These are phyloP conservation scores for Acipenser oxyrinchus DNA, from an alignment of 2,797 vertebrate genomes.

Conservation along the genomic window DNA sequence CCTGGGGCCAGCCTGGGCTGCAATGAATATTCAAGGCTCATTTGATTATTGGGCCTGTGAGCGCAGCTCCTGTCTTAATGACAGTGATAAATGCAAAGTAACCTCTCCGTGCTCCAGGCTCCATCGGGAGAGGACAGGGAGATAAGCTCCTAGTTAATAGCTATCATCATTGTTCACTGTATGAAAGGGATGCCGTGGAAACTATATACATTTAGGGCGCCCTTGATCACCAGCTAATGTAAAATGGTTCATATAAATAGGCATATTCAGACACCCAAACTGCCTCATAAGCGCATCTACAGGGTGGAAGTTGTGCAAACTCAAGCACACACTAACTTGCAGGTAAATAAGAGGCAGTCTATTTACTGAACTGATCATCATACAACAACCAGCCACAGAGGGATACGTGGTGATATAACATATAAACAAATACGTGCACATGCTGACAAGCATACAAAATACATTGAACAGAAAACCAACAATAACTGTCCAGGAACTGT, in stretches of 20 bases:
- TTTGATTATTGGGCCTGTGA: conserved; percentile 42
- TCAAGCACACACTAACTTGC: too few species aligned
- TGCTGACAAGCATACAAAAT: too few species aligned
- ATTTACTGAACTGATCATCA: too few species aligned
- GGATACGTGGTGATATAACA: too few species aligned
- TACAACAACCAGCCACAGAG: too few species aligned
- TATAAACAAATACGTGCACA: too few species aligned
- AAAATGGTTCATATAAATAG: not conserved
- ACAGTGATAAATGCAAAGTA: conserved; percentile 66
- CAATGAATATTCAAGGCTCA: conserved; percentile 71
- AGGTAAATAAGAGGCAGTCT: too few species aligned
- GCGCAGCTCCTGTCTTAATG: conserved; percentile 48
- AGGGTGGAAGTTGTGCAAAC: not conserved
- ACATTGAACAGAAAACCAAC: too few species aligned
- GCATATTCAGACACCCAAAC: not conserved
- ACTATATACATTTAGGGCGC: conserved; percentile 21
- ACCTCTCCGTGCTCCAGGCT: conserved; percentile 28
- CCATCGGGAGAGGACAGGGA: conserved; percentile 25
- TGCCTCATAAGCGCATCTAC: not conserved
- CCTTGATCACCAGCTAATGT: not conserved
- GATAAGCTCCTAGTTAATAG: conserved; percentile 42
- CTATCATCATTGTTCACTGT: conserved; percentile 42
- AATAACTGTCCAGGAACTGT: too few species aligned
- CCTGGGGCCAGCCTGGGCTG: conserved; percentile 33
- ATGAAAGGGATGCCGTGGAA: conserved; percentile 33